Base-by-base conservation (phyloP, 92 coral and sea anemone genomes). In the Plumapathes pennacea region DNA sequence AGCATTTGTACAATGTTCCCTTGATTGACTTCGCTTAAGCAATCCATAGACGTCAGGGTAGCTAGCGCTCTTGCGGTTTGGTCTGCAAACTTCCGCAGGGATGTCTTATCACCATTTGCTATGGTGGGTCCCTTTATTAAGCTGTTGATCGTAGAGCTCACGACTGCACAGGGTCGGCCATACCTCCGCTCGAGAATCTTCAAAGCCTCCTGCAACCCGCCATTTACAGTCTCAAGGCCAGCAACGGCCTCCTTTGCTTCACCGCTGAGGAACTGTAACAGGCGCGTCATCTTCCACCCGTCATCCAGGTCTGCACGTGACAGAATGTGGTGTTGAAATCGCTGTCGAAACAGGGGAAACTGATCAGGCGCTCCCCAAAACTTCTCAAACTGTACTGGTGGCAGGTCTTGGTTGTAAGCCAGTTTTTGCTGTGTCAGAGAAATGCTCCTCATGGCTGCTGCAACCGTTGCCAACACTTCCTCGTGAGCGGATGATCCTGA, bases 151-250 rank as follows among this genome's bases (percentile, higher is more conserved):
- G 72, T 72, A 7, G 81, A 76, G 15, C 65, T 57, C n/a, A 71
- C 76, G 9, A 80, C 72, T 7, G 72, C 72, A 26, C 81, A 40
- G 25, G 71, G 86, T 44, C 68, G 83, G 1, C 81, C 81, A 54
- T 62, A 74, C 7, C 66, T 47, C 54, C 46, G 53, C 60, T 63
- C 50, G 3, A 77, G 76, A 4, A 60, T 44, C n/a, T 28, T 67
- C 46, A 67, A 66, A 5, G 76, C 71, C 29, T 80, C 71, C 57
- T 46, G 26, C 38, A 46, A 80, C 13, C 53, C 75, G 3, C 65
- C 61, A 5, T 39, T 51, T 5, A 45, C 46, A 12, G 76, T 55
- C 46, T 80, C 74, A 42, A 74, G 38, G 0, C 84, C 84, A 23
- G 67, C 77, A 0, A 77, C 71, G 9, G 68, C 56, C 30, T 77